Evolutionary conservation across 2,888 invertebrate species (phyloP).

Genomic region (Dasypolia templi): DNA sequence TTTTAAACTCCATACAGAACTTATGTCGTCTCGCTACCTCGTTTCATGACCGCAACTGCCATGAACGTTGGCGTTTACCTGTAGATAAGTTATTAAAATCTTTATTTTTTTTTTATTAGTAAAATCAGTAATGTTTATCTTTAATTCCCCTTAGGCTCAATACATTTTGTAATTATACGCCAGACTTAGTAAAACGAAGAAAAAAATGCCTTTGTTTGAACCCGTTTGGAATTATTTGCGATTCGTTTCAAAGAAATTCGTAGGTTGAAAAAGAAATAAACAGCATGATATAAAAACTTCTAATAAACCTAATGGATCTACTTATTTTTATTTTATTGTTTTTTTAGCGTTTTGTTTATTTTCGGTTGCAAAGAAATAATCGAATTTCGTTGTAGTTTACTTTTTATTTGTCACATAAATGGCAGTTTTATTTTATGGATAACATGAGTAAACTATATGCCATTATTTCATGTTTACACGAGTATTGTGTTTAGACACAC

Average conservation of each 20-base stretch:
- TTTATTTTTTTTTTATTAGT: too few species aligned
- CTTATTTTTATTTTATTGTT: constrained; percentile 18
- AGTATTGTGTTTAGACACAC: background rate
- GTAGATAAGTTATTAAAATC: too few species aligned
- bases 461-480: background rate
- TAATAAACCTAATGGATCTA: constrained; percentile 9
- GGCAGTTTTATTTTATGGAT: constrained; percentile 10
- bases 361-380: background rate
- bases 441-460: background rate
- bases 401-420: constrained; percentile 14
- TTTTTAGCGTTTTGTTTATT: constrained; percentile 3
- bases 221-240: constrained; percentile 27
- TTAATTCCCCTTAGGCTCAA: constrained; percentile 10
- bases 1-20: background rate
- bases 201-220: background rate
- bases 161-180: constrained; percentile 29
- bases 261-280: constrained; percentile 27
- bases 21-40: background rate
- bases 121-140: constrained; percentile 36
- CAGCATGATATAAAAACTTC: constrained; percentile 2
- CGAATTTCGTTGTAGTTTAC: background rate
- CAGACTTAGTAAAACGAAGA: constrained; percentile 17
- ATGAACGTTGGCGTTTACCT: background rate
- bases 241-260: constrained; percentile 23
- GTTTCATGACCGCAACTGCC: background rate